Conservation (phyloP, 2,113 vertebrate species). For the Carollia perspicillata region DNA sequence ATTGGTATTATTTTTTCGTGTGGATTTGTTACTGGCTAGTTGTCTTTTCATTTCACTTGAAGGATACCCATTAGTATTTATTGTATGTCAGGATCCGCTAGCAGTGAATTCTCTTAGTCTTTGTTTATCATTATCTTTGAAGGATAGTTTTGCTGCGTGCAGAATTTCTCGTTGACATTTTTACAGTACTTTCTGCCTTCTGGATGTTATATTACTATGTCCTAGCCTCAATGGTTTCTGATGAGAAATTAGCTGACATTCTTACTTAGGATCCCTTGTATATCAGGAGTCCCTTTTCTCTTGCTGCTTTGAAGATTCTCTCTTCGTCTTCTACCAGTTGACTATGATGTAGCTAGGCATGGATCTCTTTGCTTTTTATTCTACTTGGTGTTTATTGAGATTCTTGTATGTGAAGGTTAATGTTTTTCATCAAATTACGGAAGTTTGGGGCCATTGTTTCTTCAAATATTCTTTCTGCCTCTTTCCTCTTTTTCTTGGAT, state of each 20-base stretch:
- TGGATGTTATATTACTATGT: background rate
- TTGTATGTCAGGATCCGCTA: background rate
- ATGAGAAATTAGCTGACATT: background rate
- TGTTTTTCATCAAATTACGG: background rate
- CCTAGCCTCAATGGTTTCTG: background rate
- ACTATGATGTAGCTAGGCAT: background rate
- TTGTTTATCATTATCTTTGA: background rate
- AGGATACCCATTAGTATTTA: background rate
- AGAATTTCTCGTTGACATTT: background rate
- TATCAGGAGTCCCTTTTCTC: background rate
- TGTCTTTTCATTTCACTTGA: background rate
- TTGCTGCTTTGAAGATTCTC: background rate
- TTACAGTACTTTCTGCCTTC: background rate
- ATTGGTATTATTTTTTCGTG: background rate
- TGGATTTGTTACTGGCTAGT: background rate
- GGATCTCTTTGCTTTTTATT: background rate
- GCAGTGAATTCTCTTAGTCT: background rate
- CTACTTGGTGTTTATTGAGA: background rate
- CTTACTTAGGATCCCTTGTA: background rate
- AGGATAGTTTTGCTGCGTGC: background rate
- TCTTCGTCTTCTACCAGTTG: background rate
- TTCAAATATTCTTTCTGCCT: background rate
- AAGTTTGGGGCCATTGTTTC: background rate
- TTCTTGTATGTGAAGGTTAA: background rate
- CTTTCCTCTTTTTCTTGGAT: background rate